Base-by-base conservation (phyloP, 2,888 invertebrate genomes). In the Archaeoteleia sp. region DNA sequence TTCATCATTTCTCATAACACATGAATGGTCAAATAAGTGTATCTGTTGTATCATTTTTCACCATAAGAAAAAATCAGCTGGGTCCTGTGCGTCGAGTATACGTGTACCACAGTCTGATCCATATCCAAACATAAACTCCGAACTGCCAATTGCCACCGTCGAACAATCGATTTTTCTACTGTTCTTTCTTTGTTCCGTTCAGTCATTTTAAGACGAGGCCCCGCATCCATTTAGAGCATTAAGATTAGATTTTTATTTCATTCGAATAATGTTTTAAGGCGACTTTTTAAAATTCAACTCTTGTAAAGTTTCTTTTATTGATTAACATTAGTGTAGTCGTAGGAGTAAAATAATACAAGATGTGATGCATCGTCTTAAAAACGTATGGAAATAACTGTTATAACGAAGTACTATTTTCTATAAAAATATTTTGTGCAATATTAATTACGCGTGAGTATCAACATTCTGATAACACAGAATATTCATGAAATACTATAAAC, bases 91-190 rank as follows among this genome's bases (percentile, higher is more conserved):
- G 48, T 42, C 25, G 48, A 48, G 27, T 51, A 29, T 46, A 49
- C 35, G 35, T 61, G 51, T 48, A 65, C 43, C 48, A 72, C 68
- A 71, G 67, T 75, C 71, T 73, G 71, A 78, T 61, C 74, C 71
- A 70, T 70, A 78, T 77, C 72, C 65, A 71, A 74, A 37, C 37
- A 7, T n/a, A n/a, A 53, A 74, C 70, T 54, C 51, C 70, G 62
- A 74, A 79, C 76, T 77, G 77, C 77, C 78, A 78, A 77, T 32
- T 34, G 42, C 48, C 48, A 48, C 27, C 29, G 45, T 9, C 9
- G 53, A 53, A 71, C 69, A 60, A 72, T 48, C 25, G 13, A 51
- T 17, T 30, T 40, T 48, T 55, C 13, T 42, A 20, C 10, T 23
- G 13, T 14, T 37, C 49, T 63, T 53, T 62, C n/a, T 35, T 43